A percentile compares a stretch with the other conserved stretches of the same genome.
Evolutionary conservation across 2,888 invertebrate genomes (phyloP).

Genomic region (Stenodera caucasica): DNA sequence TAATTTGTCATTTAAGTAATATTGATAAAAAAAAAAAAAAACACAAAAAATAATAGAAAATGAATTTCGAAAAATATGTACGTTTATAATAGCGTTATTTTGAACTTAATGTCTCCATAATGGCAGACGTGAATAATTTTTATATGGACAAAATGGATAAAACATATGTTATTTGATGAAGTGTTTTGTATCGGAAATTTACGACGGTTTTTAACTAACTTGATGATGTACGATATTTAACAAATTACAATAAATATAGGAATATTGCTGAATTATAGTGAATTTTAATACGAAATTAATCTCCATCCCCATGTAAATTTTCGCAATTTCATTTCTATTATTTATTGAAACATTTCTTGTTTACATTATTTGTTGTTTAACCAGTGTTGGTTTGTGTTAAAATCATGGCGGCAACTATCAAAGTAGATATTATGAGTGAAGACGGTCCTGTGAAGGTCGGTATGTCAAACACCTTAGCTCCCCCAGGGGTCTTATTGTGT

Average conservation of each 20-base stretch:
- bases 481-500: slow-evolving; percentile 53
- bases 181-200: not conserved
- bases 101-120: slow-evolving; percentile 3
- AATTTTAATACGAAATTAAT: slow-evolving; percentile 21
- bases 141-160: not conserved
- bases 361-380: slow-evolving; percentile 28
- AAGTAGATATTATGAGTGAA: slow-evolving; percentile 31
- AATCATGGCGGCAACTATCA: slow-evolving; percentile 24
- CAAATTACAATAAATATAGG: not conserved
- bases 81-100: not conserved
- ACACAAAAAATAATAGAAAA: slow-evolving; percentile 30
- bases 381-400: slow-evolving; percentile 16
- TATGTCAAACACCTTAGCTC: slow-evolving; percentile 51
- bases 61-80: not conserved
- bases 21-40: slow-evolving; percentile 36
- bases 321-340: slow-evolving; percentile 31
- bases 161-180: not conserved
- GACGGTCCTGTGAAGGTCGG: slow-evolving; percentile 49
- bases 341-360: slow-evolving; percentile 35
- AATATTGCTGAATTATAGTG: not conserved
- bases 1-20: slow-evolving; percentile 46
- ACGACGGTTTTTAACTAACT: slow-evolving; percentile 4
- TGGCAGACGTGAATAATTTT: not conserved
- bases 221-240: slow-evolving; percentile 9
- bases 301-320: slow-evolving; percentile 10